Percentiles rank a stretch among this genome's conserved stretches.
phyloP scores from a whole-genome alignment of 2,888 invertebrate genomes.

The Tiphia femorata region DNA sequence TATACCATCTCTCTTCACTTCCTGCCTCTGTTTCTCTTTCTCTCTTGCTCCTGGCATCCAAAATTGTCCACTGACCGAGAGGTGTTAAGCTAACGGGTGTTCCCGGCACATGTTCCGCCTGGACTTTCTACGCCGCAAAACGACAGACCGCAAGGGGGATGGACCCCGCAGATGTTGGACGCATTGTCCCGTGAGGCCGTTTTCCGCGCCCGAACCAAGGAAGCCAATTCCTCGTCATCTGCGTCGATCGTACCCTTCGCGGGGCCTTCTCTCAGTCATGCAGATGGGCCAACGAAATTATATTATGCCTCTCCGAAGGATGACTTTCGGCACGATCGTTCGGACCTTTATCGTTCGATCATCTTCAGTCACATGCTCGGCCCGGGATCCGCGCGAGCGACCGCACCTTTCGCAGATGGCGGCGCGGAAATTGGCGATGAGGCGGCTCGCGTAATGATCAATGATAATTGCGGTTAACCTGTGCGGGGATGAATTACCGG shows the following conservation, averaged over 20 bases:
- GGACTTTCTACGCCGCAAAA: not conserved
- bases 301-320: not conserved
- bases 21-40: not conserved
- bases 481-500: no score
- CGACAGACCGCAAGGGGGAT: conserved; percentile 2
- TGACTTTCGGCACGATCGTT: not conserved
- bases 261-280: conserved; percentile 5
- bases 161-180: conserved; percentile 37
- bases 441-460: not conserved
- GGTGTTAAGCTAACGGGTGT: not conserved
- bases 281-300: conserved; percentile 1
- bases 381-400: not conserved
- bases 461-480: not conserved
- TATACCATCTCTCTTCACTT: not conserved
- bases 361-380: not conserved
- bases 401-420: conserved; percentile 4
- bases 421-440: not conserved
- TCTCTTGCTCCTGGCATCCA: not conserved
- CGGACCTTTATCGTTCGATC: not conserved
- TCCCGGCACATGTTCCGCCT: not conserved
- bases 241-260: conserved; percentile 1
- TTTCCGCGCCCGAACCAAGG: not conserved
- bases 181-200: conserved; percentile 26
- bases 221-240: conserved; percentile 10
- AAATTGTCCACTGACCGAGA: not conserved